These are phyloP conservation scores for Caenorhabditis zanzibari DNA, from an alignment of 2,888 invertebrate genomes.

Conservation along the genomic window DNA sequence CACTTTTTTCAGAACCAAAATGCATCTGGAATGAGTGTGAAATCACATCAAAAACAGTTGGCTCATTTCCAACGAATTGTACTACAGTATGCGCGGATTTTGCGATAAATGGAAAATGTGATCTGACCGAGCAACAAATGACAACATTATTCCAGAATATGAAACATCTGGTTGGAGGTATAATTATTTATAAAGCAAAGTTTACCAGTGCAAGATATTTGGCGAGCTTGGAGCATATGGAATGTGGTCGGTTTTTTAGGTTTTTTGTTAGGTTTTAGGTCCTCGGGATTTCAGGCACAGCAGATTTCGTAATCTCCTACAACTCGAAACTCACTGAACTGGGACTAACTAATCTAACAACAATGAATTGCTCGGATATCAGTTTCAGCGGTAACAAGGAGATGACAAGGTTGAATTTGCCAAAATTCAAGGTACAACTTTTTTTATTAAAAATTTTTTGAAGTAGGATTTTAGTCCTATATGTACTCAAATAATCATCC, in stretches of 20 bases:
- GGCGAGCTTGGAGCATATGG: background rate
- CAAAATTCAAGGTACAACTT: conserved; percentile 4
- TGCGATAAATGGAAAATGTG: background rate
- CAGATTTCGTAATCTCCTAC: background rate
- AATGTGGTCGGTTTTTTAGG: conserved; percentile 13
- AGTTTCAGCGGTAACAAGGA: background rate
- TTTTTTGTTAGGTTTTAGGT: too few species aligned
- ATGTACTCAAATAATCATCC: background rate
- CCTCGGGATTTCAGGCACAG: background rate
- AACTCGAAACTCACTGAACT: background rate
- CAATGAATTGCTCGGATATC: background rate
- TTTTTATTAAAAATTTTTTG: background rate
- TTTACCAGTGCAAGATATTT: conserved; percentile 10
- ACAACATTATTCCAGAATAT: background rate
- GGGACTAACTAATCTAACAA: background rate
- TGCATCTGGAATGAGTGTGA: too few species aligned
- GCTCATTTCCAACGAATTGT: background rate
- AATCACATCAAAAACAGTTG: background rate
- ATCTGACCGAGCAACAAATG: conserved; percentile 2
- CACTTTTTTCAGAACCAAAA: too few species aligned
- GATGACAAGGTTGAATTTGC: background rate
- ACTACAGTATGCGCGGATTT: conserved; percentile 9
- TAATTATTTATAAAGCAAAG: background rate
- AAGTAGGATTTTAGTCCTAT: background rate
- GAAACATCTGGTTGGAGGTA: conserved; percentile 20